Base-by-base conservation (phyloP, 2,797 vertebrate species). In the Anguilla pacifica region DNA sequence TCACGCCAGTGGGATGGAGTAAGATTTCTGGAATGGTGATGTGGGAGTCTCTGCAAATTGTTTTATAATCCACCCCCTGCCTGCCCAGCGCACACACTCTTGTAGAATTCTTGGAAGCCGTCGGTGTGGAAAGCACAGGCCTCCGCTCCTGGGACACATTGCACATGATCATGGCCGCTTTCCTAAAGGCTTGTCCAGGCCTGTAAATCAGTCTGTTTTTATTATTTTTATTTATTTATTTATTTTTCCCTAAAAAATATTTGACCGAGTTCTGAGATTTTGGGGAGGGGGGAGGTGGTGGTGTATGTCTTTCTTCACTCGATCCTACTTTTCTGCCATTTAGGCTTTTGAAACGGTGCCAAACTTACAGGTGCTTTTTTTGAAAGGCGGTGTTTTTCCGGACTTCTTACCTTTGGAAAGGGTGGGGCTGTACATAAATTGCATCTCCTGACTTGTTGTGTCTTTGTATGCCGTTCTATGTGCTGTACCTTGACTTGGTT, bases 1-100 rank as follows among this genome's bases (percentile, higher is more conserved):
- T 86, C 39, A 11, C 13, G 43, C 83, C 86, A 25, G 46, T 28
- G 55, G n/a, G 57, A 82, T 55, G 39, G 86, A n/a, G 28, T 70
- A 70, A 74, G 64, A 28, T 31, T 43, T 6, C 72, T 85, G 88
- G 55, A 85, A 46, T 85, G 70, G 82, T 82, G 15, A 22, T 7
- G 57, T 87, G 86, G 88, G 88, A 89, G 84, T 88, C 59, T 87
- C 74, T 82, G 70, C 5, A 74, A 85, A 70, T 89, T 59, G 17
- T 57, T 87, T 61, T 49, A 9, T 74, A 79, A 64, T 64, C 53
- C 55, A 31, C 81, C 70, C 86, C 49, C 25, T 49, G 53, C 67
- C 67, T 35, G 13, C 31, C n/a, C 9, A 13, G 67, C 70, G 25
- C 64, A 5, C 53, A 61, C 72, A 19, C 35, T 49, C 51, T 61